phyloP scores from a whole-genome alignment of 2,888 invertebrate species.

The Tricholauxania praeusta region DNA sequence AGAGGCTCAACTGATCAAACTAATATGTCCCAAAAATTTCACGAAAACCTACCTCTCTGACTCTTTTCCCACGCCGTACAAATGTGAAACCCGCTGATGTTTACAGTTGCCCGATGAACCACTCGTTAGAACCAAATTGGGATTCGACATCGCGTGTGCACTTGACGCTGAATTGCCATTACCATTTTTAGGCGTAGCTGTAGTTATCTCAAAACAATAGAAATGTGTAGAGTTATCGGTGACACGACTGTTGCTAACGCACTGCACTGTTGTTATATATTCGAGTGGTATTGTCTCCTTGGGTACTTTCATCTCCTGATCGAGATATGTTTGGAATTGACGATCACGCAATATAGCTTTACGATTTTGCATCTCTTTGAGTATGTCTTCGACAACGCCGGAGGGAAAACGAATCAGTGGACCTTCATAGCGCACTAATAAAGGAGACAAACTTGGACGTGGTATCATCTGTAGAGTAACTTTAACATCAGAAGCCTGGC shows the following conservation, averaged over 20 bases:
- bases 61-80: conserved; percentile 68
- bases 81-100: conserved; percentile 61
- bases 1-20: not conserved
- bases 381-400: conserved; percentile 77
- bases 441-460: conserved; percentile 62
- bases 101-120: conserved; percentile 64
- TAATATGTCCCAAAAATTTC: not conserved
- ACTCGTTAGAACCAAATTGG: conserved; percentile 64
- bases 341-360: conserved; percentile 80
- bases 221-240: conserved; percentile 66
- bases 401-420: conserved; percentile 66
- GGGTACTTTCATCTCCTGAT: conserved; percentile 76
- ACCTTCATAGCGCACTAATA: conserved; percentile 65
- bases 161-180: conserved; percentile 34
- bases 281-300: conserved; percentile 80
- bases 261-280: conserved; percentile 68
- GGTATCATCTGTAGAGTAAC: conserved; percentile 66
- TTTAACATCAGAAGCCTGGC: conserved; percentile 58
- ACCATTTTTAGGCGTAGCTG: conserved; percentile 62
- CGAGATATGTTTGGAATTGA: conserved; percentile 79
- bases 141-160: conserved; percentile 58
- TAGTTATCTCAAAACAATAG: conserved; percentile 67
- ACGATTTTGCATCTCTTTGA: conserved; percentile 81
- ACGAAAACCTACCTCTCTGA: conserved; percentile 57
- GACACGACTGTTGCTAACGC: conserved; percentile 68